Conservation (phyloP, 2,888 invertebrate genomes). For the Ennomos quercinarius region DNA sequence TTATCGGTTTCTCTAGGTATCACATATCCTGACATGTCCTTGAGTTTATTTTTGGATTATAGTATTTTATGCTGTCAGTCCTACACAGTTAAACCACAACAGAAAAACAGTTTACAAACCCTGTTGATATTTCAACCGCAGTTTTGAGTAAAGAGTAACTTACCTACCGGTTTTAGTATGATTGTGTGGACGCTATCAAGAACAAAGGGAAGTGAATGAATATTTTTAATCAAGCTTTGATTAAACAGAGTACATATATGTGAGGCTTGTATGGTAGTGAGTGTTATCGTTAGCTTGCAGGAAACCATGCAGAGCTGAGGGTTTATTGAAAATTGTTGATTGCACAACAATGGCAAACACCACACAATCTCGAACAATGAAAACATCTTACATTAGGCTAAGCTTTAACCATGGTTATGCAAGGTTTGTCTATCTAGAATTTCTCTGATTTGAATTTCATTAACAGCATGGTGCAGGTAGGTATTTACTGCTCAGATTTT, state of each 20-base stretch:
- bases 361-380: conserved; percentile 72
- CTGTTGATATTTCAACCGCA: too few species aligned
- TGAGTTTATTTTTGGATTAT: conserved; percentile 36
- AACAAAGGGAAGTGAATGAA: conserved; percentile 64
- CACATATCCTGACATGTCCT: conserved; percentile 33
- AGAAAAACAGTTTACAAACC: background rate
- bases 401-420: conserved; percentile 51
- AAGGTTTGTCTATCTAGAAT: conserved; percentile 50
- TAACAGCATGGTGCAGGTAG: conserved; percentile 26
- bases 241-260: conserved; percentile 58
- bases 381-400: conserved; percentile 59
- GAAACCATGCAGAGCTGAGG: conserved; percentile 68
- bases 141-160: conserved; percentile 12
- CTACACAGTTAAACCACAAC: conserved; percentile 11
- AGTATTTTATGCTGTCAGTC: conserved; percentile 19
- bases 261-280: conserved; percentile 22
- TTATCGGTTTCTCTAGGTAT: conserved; percentile 26
- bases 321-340: conserved; percentile 82
- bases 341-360: conserved; percentile 76
- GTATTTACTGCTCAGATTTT: conserved; percentile 30
- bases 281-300: conserved; percentile 66
- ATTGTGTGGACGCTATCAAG: conserved; percentile 32
- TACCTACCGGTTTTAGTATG: conserved; percentile 25
- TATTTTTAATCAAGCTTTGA: conserved; percentile 69
- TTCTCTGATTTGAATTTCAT: conserved; percentile 48